Percentiles rank a stretch among this genome's conserved stretches.
Evolutionary conservation across 2,113 vertebrate species (phyloP).

Genomic region (Zosterops pallidus): DNA sequence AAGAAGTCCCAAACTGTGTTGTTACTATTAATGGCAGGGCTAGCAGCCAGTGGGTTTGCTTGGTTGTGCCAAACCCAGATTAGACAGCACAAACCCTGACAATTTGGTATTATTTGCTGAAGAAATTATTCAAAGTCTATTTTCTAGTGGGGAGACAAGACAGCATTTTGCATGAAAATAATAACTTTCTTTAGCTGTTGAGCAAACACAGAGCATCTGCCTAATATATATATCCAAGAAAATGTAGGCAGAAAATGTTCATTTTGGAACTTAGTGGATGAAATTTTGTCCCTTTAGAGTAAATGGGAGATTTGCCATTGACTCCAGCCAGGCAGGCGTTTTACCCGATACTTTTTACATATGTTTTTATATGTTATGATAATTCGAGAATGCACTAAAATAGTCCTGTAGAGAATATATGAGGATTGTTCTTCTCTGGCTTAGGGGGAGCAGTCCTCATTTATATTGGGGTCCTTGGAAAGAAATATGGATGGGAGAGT

Average conservation of each 20-base stretch:
- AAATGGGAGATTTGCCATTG: constrained; percentile 41
- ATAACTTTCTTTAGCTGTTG: background rate
- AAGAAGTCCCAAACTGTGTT: background rate
- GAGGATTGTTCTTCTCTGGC: background rate
- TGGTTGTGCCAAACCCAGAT: background rate
- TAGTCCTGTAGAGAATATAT: background rate
- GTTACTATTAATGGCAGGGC: background rate
- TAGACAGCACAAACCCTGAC: background rate
- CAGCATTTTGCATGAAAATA: background rate
- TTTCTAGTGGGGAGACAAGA: background rate
- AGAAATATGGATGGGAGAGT: background rate
- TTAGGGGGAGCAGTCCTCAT: background rate
- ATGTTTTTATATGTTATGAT: background rate
- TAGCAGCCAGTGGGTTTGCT: background rate
- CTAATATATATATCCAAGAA: background rate
- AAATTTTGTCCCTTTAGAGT: background rate
- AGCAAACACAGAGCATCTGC: background rate
- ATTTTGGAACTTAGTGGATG: constrained; percentile 13
- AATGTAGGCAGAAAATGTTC: background rate
- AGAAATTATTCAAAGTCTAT: background rate
- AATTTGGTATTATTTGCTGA: background rate
- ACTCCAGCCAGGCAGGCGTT: background rate
- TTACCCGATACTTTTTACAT: background rate
- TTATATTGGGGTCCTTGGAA: background rate
- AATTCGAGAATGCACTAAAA: constrained; percentile 22